phyloP scores from a whole-genome alignment of 2,888 invertebrate species.

The Dilophus febrilis region DNA sequence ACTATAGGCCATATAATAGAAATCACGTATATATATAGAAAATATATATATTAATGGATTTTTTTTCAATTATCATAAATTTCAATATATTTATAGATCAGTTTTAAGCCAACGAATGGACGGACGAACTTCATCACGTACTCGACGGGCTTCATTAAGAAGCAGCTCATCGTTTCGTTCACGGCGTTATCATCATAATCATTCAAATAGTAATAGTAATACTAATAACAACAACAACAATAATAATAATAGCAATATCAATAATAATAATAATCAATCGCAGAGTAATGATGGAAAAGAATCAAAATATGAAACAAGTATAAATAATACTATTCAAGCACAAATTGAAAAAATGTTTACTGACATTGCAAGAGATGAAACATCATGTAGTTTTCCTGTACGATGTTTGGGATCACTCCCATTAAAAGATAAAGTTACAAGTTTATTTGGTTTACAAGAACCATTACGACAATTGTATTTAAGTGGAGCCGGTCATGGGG shows the following conservation, averaged over 20 bases:
- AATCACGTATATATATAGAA: no score
- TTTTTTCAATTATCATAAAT: no score
- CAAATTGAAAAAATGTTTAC: slow-evolving; percentile 75
- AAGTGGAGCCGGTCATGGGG: slow-evolving; percentile 22
- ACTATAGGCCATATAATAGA: no score
- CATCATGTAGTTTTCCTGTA: slow-evolving; percentile 47
- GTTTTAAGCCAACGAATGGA: slow-evolving; percentile 26
- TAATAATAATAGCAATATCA: slow-evolving; percentile 9
- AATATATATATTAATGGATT: no score
- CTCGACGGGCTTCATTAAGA: neutral
- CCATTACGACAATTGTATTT: slow-evolving; percentile 59
- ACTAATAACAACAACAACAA: neutral
- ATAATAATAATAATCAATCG: slow-evolving; percentile 20
- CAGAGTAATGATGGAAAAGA: slow-evolving; percentile 16
- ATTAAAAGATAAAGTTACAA: slow-evolving; percentile 61
- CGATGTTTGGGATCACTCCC: slow-evolving; percentile 71
- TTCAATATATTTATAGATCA: slow-evolving; percentile 23
- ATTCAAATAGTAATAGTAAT: neutral
- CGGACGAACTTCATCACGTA: slow-evolving; percentile 17
- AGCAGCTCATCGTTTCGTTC: slow-evolving; percentile 1
- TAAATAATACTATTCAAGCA: slow-evolving; percentile 63
- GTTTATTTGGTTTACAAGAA: slow-evolving; percentile 63
- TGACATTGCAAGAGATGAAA: slow-evolving; percentile 47
- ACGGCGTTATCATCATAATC: neutral
- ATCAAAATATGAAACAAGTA: slow-evolving; percentile 25